Conservation (phyloP, 2,888 invertebrate genomes). For the Ashinkailepas kermadecensis region DNA sequence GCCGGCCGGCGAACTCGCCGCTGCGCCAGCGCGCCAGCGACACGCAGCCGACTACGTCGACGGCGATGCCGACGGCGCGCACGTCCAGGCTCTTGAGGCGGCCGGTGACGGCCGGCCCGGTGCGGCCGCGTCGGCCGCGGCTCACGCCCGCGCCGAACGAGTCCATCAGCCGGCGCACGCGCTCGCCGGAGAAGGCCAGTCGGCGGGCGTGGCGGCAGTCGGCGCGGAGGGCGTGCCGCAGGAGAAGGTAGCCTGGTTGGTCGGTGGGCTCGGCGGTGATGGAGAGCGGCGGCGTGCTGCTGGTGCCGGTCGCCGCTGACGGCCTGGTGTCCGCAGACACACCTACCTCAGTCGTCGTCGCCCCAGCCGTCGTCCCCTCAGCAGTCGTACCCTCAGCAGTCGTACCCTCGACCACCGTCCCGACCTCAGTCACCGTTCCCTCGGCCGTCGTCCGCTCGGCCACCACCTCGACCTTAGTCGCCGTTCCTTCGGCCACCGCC, state of each 20-base stretch:
- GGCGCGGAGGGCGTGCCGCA: neutral
- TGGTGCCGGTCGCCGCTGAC: too few species aligned
- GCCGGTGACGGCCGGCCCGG: conserved; percentile 4
- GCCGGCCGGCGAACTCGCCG: neutral
- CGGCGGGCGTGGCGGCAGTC: neutral
- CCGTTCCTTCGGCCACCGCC: too few species aligned
- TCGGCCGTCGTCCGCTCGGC: too few species aligned
- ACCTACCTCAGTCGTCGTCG: too few species aligned
- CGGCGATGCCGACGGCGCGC: neutral
- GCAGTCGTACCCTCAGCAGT: too few species aligned
- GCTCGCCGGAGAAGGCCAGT: neutral
- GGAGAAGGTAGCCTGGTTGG: neutral
- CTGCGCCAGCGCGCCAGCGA: neutral
- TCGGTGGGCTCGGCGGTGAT: neutral
- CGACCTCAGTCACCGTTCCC: too few species aligned
- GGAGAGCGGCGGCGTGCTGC: neutral
- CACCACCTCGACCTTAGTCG: too few species aligned
- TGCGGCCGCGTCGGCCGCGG: neutral
- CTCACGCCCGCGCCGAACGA: conserved; percentile 6
- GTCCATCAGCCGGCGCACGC: conserved; percentile 6
- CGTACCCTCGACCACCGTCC: too few species aligned
- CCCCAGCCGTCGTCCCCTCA: too few species aligned
- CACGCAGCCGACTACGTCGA: neutral
- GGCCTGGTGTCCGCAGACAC: too few species aligned
- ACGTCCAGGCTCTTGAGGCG: neutral